Conservation (phyloP, 2,888 invertebrate species). For the Vandiemenella viatica region DNA sequence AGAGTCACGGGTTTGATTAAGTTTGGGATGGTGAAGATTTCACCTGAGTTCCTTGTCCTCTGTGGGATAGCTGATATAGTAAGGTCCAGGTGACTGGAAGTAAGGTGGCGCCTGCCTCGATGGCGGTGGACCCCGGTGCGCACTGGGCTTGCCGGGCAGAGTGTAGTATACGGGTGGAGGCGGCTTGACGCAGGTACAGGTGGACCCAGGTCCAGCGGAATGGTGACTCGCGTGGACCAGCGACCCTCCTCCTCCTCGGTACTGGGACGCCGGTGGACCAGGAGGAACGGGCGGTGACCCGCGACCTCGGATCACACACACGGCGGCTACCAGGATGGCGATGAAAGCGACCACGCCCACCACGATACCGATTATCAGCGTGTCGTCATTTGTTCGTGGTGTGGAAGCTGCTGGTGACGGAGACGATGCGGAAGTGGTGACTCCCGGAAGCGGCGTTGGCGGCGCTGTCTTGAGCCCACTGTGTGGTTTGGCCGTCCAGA, state of each 20-base stretch:
- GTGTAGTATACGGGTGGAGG: constrained; percentile 41
- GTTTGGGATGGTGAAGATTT: too few species aligned
- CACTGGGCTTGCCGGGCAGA: constrained; percentile 23
- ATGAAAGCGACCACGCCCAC: constrained; percentile 86
- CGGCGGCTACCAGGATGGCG: constrained; percentile 72
- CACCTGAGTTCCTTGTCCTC: constrained; percentile 26
- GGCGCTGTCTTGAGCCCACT: constrained; percentile 8
- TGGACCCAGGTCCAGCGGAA: constrained; percentile 23
- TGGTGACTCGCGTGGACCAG: constrained; percentile 18
- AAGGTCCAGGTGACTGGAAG: constrained; percentile 26
- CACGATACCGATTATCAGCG: constrained; percentile 87
- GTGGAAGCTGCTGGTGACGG: constrained; percentile 24
- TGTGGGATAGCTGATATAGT: constrained; percentile 26
- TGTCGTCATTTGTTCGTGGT: constrained; percentile 69
- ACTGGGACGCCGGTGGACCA: constrained; percentile 39
- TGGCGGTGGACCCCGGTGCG: constrained; percentile 12
- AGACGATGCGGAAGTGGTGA: constrained; percentile 8
- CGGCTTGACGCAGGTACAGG: constrained; percentile 39
- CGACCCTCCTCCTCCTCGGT: constrained; percentile 14
- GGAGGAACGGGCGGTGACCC: constrained; percentile 50
- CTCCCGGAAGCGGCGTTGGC: constrained; percentile 5
- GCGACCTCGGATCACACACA: constrained; percentile 67
- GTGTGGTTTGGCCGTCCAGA: constrained; percentile 73
- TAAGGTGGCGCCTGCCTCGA: constrained; percentile 34
- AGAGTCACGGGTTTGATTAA: too few species aligned